Conservation (phyloP, 2,888 invertebrate species). For the Pyralis farinalis region DNA sequence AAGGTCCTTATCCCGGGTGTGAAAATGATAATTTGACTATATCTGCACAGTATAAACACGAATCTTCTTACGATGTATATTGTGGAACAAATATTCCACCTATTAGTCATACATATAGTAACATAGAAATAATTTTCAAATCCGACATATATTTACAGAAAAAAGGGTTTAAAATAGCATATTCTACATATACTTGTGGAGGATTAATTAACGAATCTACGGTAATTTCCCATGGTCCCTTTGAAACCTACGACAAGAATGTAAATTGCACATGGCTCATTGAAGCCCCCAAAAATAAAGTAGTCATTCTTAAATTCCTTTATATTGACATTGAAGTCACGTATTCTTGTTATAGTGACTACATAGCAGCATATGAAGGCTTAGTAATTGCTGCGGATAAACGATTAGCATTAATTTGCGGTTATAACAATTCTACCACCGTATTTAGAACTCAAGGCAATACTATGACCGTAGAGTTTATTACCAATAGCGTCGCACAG, state of each 20-base stretch:
- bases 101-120: constrained; percentile 35
- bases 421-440: constrained; percentile 80
- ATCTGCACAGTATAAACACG: constrained; percentile 21
- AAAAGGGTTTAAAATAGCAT: constrained; percentile 83
- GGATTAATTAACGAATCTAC: constrained; percentile 84
- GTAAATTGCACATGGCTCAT: constrained; percentile 90
- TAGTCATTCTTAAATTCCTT: constrained; percentile 83
- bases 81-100: constrained; percentile 58
- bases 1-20: constrained; percentile 57
- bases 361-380: constrained; percentile 81
- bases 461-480: constrained; percentile 77
- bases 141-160: constrained; percentile 78
- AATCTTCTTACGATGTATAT: constrained; percentile 27
- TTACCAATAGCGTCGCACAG: constrained; percentile 57
- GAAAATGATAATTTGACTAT: constrained; percentile 81
- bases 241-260: constrained; percentile 66
- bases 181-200: constrained; percentile 85
- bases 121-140: constrained; percentile 71
- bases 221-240: constrained; percentile 73
- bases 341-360: constrained; percentile 79
- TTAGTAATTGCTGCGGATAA: constrained; percentile 44
- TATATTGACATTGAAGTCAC: constrained; percentile 78
- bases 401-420: constrained; percentile 83
- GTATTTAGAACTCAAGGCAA: constrained; percentile 82
- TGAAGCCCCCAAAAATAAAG: constrained; percentile 84